Evolutionary conservation across 2,113 vertebrate species (phyloP), one percentile per base, ranked within the genome.

Genomic region (Rhabdomys dilectus): DNA sequence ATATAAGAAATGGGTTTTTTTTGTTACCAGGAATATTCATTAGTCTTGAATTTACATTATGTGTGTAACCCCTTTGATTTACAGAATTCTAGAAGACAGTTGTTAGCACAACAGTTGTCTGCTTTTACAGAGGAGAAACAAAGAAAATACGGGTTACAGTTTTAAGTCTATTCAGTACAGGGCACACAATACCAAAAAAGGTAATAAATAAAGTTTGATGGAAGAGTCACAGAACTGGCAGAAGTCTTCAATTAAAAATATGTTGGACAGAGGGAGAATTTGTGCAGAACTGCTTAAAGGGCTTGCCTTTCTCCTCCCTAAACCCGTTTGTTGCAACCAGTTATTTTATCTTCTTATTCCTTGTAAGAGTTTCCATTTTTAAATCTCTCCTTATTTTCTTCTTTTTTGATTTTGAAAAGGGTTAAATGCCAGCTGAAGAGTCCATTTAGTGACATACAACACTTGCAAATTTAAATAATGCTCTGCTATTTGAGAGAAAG

Each of bases 401-500:
- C 56, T 72, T 31, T 64, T 92, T 84, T 60, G 56, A 39, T 12
- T 92, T 2, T 88, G 82, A 66, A 76, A 66, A 86, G 36, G 39
- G 48, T 60, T 85, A 51, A 96, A 81, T 68, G 58, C 88, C 72
- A 88, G 3, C 10, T 87, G 21, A 73, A 53, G 39, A 64, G 15
- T 1, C 39, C 51, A 36, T 39, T 3, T 91, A 51, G 78, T 51
- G 75, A 45, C n/a, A 45, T 82, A 36, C 51, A 91, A 16, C 62
- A 87, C 48, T 94, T 97, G n/a, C 94, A 75, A 94, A 31, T 97
- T 97, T 95, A 96, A 94, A 93, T 15, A 92, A 76, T 42, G 31
- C 22, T 45, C 15, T 91, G 72, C 66, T 58, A 73, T 26, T n/a
- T 77, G 62, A 58, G 87, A 56, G 48, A 92, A 97, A 96, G 36